Percentiles rank a stretch among this genome's conserved stretches.
These are phyloP conservation scores for Orchesella cincta DNA, from an alignment of 1,140 invertebrate species.

Conservation along the genomic window DNA sequence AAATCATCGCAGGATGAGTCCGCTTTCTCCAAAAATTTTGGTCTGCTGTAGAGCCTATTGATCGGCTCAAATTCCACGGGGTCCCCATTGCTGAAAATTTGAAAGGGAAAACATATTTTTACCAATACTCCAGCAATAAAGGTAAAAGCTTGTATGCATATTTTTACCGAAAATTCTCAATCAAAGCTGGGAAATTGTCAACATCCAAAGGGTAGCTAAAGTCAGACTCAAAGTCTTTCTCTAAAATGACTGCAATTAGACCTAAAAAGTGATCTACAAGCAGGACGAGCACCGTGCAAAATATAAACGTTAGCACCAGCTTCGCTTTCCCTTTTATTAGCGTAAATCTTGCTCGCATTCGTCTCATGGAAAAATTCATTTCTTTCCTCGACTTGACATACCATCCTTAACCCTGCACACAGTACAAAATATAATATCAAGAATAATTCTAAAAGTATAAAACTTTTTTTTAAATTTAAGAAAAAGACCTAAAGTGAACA, in stretches of 20 bases:
- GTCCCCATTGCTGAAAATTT: conserved; percentile 16
- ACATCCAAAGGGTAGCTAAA: conserved; percentile 17
- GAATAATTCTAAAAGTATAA: no score
- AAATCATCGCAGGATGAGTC: conserved; percentile 2
- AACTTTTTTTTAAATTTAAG: no score
- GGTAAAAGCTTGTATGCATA: background rate
- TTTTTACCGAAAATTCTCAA: conserved; percentile 14
- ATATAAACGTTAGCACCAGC: background rate
- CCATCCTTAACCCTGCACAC: no score
- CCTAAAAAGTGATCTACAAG: background rate
- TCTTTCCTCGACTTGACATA: background rate
- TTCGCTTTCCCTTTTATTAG: conserved; percentile 13
- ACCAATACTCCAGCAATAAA: background rate
- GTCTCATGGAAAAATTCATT: conserved; percentile 11
- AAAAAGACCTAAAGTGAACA: no score
- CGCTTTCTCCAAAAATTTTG: conserved; percentile 7
- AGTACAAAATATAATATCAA: no score
- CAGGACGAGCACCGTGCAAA: background rate
- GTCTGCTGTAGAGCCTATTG: conserved; percentile 1
- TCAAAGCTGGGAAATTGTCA: conserved; percentile 11
- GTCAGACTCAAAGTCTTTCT: conserved; percentile 24
- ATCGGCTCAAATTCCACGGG: background rate
- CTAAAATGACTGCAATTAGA: background rate
- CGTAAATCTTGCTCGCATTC: background rate
- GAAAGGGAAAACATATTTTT: background rate